A percentile compares a stretch with the other conserved stretches of the same genome.
These are phyloP conservation scores for Silurus lanzhouensis DNA, from an alignment of 2,797 vertebrate genomes.

Conservation along the genomic window DNA sequence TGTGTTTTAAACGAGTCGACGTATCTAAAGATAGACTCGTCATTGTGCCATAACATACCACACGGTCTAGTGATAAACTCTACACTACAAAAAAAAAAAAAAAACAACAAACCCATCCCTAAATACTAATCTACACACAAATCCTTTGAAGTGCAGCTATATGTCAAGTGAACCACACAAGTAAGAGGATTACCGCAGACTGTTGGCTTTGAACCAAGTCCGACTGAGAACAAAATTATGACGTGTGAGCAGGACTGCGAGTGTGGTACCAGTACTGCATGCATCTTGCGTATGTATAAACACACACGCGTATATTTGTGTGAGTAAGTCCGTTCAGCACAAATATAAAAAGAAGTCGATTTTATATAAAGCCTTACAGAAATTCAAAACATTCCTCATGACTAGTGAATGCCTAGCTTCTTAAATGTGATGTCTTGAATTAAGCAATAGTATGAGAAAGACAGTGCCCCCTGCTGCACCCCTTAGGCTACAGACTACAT, in stretches of 20 bases:
- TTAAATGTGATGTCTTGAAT: not conserved
- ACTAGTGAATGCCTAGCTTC: too few relatives aligned
- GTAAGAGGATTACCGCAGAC: slow-evolving; percentile 1
- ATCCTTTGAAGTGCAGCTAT: not conserved
- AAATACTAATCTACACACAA: not conserved
- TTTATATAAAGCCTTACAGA: not conserved
- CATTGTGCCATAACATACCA: not conserved
- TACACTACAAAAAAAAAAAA: not conserved
- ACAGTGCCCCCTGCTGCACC: slow-evolving; percentile 25
- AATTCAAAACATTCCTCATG: not conserved
- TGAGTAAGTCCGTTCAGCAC: not conserved
- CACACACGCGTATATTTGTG: too few relatives aligned
- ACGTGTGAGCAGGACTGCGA: not conserved
- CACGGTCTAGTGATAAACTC: not conserved
- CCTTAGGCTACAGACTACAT: slow-evolving; percentile 5
- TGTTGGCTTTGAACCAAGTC: not conserved
- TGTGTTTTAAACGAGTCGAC: not conserved
- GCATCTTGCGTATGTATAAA: too few relatives aligned
- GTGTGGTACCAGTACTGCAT: too few relatives aligned
- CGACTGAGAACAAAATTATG: not conserved
- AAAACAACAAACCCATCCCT: not conserved
- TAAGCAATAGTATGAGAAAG: not conserved
- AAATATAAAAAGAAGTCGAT: not conserved
- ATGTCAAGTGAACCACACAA: not conserved
- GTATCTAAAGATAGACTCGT: not conserved